Evolutionary conservation across 1,140 invertebrate genomes (phyloP).

Genomic region (Chironomus tepperi): DNA sequence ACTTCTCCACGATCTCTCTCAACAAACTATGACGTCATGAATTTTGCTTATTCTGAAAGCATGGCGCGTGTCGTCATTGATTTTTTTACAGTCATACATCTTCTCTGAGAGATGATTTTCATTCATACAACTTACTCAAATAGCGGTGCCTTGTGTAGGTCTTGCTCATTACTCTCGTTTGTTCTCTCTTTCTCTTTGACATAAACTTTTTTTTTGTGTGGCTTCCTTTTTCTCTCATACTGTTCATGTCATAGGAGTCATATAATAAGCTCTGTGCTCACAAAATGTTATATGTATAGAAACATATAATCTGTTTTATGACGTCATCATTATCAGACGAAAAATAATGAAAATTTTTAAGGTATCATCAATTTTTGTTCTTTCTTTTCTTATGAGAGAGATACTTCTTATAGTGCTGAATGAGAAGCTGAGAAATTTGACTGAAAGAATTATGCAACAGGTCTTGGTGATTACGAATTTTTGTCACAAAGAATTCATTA

Average conservation of each 20-base stretch:
- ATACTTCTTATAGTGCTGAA: too few relatives aligned
- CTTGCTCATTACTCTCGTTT: background rate
- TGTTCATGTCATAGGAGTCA: too few relatives aligned
- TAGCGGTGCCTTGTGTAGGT: constrained; percentile 11
- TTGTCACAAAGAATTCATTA: too few relatives aligned
- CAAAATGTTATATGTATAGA: background rate
- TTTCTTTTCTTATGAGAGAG: too few relatives aligned
- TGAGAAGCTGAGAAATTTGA: too few relatives aligned
- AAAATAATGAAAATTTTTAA: background rate
- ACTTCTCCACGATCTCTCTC: background rate
- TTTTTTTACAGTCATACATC: background rate
- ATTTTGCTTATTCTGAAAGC: background rate
- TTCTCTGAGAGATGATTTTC: background rate
- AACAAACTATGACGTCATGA: background rate
- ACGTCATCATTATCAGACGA: background rate
- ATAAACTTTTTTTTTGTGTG: background rate
- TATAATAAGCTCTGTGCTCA: background rate
- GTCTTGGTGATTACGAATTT: too few relatives aligned
- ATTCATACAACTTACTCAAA: background rate
- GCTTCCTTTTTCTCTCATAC: too few relatives aligned
- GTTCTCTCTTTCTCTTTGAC: background rate
- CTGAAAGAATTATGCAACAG: too few relatives aligned
- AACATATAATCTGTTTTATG: background rate
- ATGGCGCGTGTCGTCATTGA: background rate
- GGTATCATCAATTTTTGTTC: background rate